phyloP scores from a whole-genome alignment of 2,113 vertebrate species.

The Heloderma charlesbogerti region DNA sequence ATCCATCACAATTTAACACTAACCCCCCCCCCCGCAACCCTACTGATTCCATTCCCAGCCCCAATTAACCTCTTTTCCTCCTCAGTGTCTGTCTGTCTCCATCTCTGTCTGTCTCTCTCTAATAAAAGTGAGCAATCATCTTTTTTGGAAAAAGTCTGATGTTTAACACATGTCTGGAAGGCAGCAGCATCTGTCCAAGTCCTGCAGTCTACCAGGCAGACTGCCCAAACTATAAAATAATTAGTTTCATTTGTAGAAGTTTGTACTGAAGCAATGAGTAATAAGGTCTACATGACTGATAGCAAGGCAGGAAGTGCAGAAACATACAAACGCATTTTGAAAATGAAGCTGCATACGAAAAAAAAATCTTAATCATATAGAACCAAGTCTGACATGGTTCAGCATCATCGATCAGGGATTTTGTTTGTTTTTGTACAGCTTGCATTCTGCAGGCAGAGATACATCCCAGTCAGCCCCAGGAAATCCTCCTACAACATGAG shows the following conservation, averaged over 20 bases:
- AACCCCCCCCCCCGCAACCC: background rate
- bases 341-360: conserved; percentile 24
- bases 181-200: conserved; percentile 56
- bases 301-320: conserved; percentile 50
- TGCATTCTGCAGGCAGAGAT: background rate
- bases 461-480: too few species aligned
- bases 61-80: background rate
- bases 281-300: conserved; percentile 41
- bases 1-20: conserved; percentile 16
- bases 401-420: background rate
- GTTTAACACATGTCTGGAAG: conserved; percentile 48
- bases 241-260: conserved; percentile 69
- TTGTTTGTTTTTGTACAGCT: background rate
- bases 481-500: background rate
- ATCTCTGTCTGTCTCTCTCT: conserved; percentile 32
- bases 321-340: conserved; percentile 52
- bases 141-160: conserved; percentile 54
- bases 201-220: conserved; percentile 62
- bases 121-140: conserved; percentile 44
- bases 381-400: background rate
- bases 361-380: background rate
- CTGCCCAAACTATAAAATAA: conserved; percentile 71
- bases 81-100: background rate
- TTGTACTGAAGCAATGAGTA: conserved; percentile 60
- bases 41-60: background rate